These are phyloP conservation scores for Forbesichthys agassizii DNA, from an alignment of 2,113 vertebrate species.

Conservation along the genomic window DNA sequence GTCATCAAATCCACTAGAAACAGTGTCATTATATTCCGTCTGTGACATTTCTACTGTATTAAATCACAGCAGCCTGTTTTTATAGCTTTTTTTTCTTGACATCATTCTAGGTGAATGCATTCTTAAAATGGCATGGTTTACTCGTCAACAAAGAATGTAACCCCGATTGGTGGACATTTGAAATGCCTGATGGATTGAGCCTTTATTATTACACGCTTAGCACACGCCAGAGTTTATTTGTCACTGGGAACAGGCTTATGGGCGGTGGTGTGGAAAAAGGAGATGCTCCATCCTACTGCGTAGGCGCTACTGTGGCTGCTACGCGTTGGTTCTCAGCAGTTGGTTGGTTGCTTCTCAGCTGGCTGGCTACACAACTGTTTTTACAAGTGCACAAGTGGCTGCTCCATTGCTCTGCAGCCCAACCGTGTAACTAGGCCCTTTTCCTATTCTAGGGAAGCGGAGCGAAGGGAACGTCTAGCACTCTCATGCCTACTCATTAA, in stretches of 20 bases:
- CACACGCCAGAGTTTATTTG: constrained; percentile 26
- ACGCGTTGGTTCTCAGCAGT: constrained; percentile 39
- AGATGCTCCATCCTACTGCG: constrained; percentile 13
- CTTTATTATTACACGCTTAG: constrained; percentile 21
- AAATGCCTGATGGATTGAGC: constrained; percentile 29
- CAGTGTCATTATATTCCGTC: constrained; percentile 20
- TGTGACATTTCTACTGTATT: constrained; percentile 29
- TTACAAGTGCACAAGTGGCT: constrained; percentile 74
- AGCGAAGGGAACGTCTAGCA: constrained; percentile 50
- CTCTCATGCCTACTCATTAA: constrained; percentile 48
- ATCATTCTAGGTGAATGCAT: neutral
- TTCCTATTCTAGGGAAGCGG: constrained; percentile 64
- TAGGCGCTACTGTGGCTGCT: constrained; percentile 19
- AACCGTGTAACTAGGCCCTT: constrained; percentile 73
- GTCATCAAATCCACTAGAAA: constrained; percentile 34
- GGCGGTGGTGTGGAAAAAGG: constrained; percentile 11
- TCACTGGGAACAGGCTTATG: constrained; percentile 12
- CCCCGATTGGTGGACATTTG: constrained; percentile 21
- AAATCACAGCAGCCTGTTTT: constrained; percentile 29
- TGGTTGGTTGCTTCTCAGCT: constrained; percentile 58
- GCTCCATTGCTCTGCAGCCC: constrained; percentile 76
- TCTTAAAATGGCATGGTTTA: constrained; percentile 4
- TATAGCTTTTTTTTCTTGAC: constrained; percentile 23
- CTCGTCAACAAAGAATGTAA: neutral
- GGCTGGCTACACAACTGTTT: constrained; percentile 71